Conservation (phyloP, 37 sponge, comb jelly and placozoan species). For the Haliclona indistincta region DNA sequence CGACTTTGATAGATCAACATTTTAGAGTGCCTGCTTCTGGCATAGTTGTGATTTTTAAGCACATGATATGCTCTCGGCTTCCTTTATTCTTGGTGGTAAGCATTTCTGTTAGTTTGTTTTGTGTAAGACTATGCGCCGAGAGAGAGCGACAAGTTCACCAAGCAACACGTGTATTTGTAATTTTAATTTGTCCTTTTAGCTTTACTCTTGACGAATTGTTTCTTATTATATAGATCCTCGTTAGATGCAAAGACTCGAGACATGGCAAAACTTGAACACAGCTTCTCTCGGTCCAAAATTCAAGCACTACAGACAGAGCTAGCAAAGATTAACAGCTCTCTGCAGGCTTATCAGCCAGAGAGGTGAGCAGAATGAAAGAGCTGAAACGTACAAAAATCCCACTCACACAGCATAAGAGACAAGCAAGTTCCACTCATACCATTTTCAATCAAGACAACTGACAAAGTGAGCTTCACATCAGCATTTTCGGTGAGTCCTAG, state of each 20-base stretch:
- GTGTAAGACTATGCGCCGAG: too few species aligned
- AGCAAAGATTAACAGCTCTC: constrained; percentile 61
- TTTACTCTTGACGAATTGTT: neutral
- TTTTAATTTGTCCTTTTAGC: neutral
- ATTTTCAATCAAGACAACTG: constrained; percentile 55
- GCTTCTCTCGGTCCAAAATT: constrained; percentile 59
- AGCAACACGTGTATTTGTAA: too few species aligned
- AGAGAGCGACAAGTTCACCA: too few species aligned
- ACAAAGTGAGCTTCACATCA: constrained; percentile 11
- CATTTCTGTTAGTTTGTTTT: too few species aligned
- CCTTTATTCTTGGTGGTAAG: too few species aligned
- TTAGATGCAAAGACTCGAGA: constrained; percentile 35
- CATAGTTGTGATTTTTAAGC: too few species aligned
- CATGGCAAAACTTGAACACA: constrained; percentile 35
- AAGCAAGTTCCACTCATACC: constrained; percentile 58
- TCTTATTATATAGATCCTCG: neutral
- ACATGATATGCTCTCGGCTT: too few species aligned
- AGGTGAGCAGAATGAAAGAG: constrained; percentile 25
- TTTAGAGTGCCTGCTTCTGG: too few species aligned
- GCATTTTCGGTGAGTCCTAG: constrained; percentile 28
- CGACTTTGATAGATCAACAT: too few species aligned
- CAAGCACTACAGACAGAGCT: constrained; percentile 51
- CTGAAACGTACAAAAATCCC: neutral
- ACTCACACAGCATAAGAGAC: neutral
- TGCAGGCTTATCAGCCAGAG: constrained; percentile 58